Percentiles rank a stretch among this genome's conserved stretches.
Conservation (phyloP, 64 coral and sea anemone species). For the Stichodactyla helianthus region DNA sequence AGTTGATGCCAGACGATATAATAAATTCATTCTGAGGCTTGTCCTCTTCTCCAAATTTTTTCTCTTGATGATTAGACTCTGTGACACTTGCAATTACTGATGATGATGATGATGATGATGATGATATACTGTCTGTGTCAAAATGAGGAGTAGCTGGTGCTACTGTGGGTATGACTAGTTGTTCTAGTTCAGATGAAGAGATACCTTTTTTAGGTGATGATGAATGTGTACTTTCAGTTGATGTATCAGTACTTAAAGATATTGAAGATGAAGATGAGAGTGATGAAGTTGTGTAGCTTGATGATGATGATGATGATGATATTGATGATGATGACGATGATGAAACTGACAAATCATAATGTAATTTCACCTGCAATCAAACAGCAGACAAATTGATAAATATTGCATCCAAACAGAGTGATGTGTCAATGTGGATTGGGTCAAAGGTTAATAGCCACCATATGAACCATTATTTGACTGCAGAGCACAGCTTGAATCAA, state of each 20-base stretch:
- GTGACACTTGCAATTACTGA: conserved; percentile 34
- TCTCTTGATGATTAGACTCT: conserved; percentile 3
- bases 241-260: neutral
- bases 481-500: too few relatives aligned
- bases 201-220: neutral
- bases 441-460: too few relatives aligned
- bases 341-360: neutral
- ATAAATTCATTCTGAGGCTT: neutral
- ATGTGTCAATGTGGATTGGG: too few relatives aligned
- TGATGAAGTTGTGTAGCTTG: neutral
- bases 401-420: too few relatives aligned
- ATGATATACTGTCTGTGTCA: conserved; percentile 29
- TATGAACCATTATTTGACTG: too few relatives aligned
- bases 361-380: neutral
- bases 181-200: conserved; percentile 57
- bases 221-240: neutral
- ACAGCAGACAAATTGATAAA: neutral
- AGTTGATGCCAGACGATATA: neutral
- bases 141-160: conserved; percentile 75
- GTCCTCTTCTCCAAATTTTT: neutral
- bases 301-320: neutral
- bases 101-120: neutral
- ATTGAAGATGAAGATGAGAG: neutral
- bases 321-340: neutral
- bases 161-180: conserved; percentile 45